Conservation (phyloP, 2,797 vertebrate species). For the Eulemur albifrons region DNA sequence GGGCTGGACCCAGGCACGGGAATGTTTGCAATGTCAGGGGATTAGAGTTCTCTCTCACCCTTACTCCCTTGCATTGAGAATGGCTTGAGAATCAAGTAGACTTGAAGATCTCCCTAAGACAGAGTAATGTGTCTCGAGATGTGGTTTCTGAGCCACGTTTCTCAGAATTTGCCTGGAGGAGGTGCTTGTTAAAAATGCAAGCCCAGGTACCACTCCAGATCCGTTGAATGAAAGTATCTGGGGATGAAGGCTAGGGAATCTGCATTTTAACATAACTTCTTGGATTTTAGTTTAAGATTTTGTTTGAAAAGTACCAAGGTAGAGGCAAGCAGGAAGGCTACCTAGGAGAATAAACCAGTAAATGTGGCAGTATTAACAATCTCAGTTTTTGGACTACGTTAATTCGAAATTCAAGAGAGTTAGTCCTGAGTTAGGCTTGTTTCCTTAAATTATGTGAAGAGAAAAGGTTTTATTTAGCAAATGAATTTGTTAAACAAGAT, state of each 20-base stretch:
- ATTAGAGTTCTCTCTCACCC: background rate
- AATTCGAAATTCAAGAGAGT: constrained; percentile 4
- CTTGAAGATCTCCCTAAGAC: background rate
- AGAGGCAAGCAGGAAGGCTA: background rate
- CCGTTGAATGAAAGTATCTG: background rate
- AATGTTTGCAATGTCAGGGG: background rate
- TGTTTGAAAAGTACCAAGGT: background rate
- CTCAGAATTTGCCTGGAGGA: background rate
- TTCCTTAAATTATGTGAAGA: constrained; percentile 8
- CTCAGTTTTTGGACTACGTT: background rate
- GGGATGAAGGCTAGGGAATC: background rate
- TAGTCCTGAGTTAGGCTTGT: background rate
- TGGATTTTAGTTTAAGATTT: constrained; percentile 32
- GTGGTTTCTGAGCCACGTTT: background rate
- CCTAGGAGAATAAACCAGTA: background rate
- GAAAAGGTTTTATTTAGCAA: background rate
- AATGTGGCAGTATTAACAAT: background rate
- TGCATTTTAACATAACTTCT: background rate
- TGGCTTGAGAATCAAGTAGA: background rate
- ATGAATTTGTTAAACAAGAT: background rate
- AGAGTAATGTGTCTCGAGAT: background rate
- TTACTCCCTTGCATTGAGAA: background rate
- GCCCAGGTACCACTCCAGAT: too few relatives aligned
- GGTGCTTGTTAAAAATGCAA: background rate
- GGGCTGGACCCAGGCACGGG: background rate